phyloP scores from a whole-genome alignment of 1,140 invertebrate species.

The Galendromus occidentalis region DNA sequence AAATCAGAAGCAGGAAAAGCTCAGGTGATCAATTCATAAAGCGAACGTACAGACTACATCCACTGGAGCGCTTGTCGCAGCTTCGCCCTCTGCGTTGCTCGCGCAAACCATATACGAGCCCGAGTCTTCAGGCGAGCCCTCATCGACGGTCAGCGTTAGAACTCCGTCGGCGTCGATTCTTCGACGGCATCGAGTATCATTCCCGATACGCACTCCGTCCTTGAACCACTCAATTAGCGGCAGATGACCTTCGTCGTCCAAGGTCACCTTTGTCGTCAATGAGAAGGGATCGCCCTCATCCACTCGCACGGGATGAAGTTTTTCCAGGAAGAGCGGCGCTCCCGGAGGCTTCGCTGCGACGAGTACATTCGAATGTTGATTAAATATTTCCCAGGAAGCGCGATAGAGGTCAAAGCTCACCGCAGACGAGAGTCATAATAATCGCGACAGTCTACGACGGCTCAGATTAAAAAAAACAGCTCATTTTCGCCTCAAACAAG shows the following conservation, averaged over 20 bases:
- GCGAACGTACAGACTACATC: slow-evolving; percentile 51
- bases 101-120: slow-evolving; percentile 65
- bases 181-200: too few relatives aligned
- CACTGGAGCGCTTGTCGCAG: slow-evolving; percentile 48
- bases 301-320: not conserved
- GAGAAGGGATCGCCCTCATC: not conserved
- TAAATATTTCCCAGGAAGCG: too few relatives aligned
- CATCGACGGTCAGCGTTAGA: slow-evolving; percentile 37
- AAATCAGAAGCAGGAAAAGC: too few relatives aligned
- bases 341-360: not conserved
- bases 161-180: too few relatives aligned
- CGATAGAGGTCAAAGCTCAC: too few relatives aligned
- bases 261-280: not conserved
- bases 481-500: not conserved
- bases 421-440: too few relatives aligned
- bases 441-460: too few relatives aligned
- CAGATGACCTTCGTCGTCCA: not conserved
- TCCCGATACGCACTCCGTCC: slow-evolving; percentile 28
- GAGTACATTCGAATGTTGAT: slow-evolving; percentile 13
- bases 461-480: not conserved
- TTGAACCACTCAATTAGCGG: slow-evolving; percentile 9
- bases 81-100: slow-evolving; percentile 51
- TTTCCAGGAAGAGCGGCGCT: not conserved
- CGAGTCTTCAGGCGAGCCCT: slow-evolving; percentile 46
- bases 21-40: too few relatives aligned